phyloP scores from a whole-genome alignment of 2,888 invertebrate species.

The Platycheirus albimanus region DNA sequence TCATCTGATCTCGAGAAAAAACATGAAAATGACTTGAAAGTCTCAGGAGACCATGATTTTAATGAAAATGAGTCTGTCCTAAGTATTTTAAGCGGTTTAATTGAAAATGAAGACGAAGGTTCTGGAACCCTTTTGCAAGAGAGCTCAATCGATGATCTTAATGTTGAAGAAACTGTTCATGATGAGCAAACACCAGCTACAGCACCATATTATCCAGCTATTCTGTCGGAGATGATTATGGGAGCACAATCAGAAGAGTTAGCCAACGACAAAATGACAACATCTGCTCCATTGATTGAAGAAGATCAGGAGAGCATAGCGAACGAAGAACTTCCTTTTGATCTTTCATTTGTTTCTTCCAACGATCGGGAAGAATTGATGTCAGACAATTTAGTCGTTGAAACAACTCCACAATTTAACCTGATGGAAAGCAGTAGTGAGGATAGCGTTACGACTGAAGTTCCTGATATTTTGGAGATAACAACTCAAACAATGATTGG shows the following conservation, averaged over 20 bases:
- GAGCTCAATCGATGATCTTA: slow-evolving; percentile 67
- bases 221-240: slow-evolving; percentile 61
- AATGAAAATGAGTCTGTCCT: slow-evolving; percentile 80
- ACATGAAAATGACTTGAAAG: slow-evolving; percentile 6
- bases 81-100: slow-evolving; percentile 79
- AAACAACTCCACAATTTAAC: slow-evolving; percentile 77
- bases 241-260: slow-evolving; percentile 44
- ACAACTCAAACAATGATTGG: slow-evolving; percentile 82
- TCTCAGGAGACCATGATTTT: slow-evolving; percentile 71
- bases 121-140: slow-evolving; percentile 76
- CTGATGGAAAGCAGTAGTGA: slow-evolving; percentile 43
- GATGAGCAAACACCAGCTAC: slow-evolving; percentile 50
- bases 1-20: slow-evolving; percentile 14
- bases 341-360: slow-evolving; percentile 76
- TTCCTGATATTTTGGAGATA: slow-evolving; percentile 79
- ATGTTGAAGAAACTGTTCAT: slow-evolving; percentile 54
- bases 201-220: slow-evolving; percentile 55
- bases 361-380: slow-evolving; percentile 77
- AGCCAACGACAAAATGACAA: slow-evolving; percentile 47
- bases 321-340: slow-evolving; percentile 80
- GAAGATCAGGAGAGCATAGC: slow-evolving; percentile 59
- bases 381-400: slow-evolving; percentile 79
- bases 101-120: slow-evolving; percentile 78
- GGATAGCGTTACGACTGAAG: slow-evolving; percentile 77
- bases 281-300: slow-evolving; percentile 46